Conservation (phyloP, 2,888 invertebrate genomes). For the Ashinkailepas kermadecensis region DNA sequence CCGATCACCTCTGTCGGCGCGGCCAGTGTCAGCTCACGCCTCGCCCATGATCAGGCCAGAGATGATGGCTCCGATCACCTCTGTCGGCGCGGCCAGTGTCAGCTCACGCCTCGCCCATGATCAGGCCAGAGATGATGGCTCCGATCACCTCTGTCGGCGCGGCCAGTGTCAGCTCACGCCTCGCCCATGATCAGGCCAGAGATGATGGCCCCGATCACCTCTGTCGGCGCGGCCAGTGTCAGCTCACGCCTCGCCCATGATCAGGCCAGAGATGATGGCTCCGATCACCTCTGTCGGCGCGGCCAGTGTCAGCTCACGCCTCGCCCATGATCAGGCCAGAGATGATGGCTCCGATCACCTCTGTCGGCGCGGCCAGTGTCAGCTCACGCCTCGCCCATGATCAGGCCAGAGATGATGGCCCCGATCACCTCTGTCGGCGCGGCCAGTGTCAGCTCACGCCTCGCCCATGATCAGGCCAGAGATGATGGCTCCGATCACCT, state of each 20-base stretch:
- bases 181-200: no score
- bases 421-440: slow-evolving; percentile 47
- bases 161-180: no score
- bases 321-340: no score
- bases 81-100: not conserved
- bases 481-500: slow-evolving; percentile 67
- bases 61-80: slow-evolving; percentile 67
- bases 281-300: slow-evolving; percentile 47
- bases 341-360: slow-evolving; percentile 67
- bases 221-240: not conserved
- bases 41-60: no score
- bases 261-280: slow-evolving; percentile 90
- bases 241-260: no score
- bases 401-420: slow-evolving; percentile 90
- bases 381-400: no score
- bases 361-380: not conserved
- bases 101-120: no score
- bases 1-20: slow-evolving; percentile 47
- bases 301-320: no score
- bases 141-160: slow-evolving; percentile 47
- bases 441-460: no score
- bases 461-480: no score
- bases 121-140: slow-evolving; percentile 90
- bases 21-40: no score
- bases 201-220: slow-evolving; percentile 67